These are phyloP conservation scores for Chromobotia macracanthus DNA, from an alignment of 2,797 vertebrate species.

Conservation along the genomic window DNA sequence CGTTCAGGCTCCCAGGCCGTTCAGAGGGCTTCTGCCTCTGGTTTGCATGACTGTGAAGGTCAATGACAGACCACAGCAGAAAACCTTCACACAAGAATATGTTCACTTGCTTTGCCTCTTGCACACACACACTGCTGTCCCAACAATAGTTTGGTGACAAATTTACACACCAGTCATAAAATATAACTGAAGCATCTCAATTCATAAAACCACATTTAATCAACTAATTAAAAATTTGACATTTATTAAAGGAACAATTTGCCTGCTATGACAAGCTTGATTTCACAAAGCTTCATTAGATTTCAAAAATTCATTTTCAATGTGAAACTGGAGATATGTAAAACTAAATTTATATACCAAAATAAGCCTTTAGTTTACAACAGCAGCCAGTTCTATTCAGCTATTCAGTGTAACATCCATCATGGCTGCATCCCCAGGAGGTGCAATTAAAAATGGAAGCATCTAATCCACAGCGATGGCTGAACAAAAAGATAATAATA, in stretches of 20 bases:
- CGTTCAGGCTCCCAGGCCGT: constrained; percentile 49
- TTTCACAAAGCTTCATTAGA: neutral
- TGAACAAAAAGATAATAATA: constrained; percentile 49
- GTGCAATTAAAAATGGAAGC: constrained; percentile 54
- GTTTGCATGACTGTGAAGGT: constrained; percentile 72
- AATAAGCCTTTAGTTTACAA: constrained; percentile 20
- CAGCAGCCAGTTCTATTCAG: constrained; percentile 30
- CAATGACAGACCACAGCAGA: constrained; percentile 53
- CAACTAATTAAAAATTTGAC: constrained; percentile 4
- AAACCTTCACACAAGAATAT: constrained; percentile 2
- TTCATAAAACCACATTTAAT: neutral
- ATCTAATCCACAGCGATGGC: constrained; percentile 23
- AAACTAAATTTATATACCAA: neutral
- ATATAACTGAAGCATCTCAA: neutral
- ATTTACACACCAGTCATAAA: constrained; percentile 58
- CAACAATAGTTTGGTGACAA: constrained; percentile 26
- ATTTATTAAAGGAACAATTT: neutral
- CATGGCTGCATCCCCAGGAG: constrained; percentile 47
- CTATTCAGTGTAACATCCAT: constrained; percentile 38
- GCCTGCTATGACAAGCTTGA: too few species aligned
- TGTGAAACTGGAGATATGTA: neutral
- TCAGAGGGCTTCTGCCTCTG: constrained; percentile 48
- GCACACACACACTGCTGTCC: too few species aligned
- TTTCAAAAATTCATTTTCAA: constrained; percentile 1
- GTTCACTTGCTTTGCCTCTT: too few species aligned